phyloP scores from a whole-genome alignment of 2,113 vertebrate genomes.

The Anguilla japonica region DNA sequence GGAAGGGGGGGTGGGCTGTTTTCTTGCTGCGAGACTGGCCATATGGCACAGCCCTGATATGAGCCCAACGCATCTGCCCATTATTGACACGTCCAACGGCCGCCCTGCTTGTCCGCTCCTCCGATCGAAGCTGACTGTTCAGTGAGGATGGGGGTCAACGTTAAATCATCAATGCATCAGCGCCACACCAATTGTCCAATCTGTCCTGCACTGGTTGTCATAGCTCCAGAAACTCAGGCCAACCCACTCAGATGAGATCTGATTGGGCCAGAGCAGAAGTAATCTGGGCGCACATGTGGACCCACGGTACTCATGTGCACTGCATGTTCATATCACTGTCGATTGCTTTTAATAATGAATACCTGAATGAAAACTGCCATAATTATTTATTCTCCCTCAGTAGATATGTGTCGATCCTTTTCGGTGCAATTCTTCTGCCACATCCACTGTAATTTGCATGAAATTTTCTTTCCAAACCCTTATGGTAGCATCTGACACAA shows the following conservation, averaged over 20 bases:
- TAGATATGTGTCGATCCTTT: neutral
- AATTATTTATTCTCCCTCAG: too few species aligned
- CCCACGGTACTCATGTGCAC: neutral
- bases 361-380: too few species aligned
- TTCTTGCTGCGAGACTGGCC: neutral
- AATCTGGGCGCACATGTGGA: neutral
- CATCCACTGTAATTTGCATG: neutral
- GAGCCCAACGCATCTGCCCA: conserved; percentile 52
- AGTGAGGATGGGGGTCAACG: neutral
- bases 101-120: conserved; percentile 29
- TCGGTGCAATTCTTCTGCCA: neutral
- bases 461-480: neutral
- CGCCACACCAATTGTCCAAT: neutral
- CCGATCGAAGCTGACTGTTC: neutral
- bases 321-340: too few species aligned
- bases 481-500: neutral
- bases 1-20: too few species aligned
- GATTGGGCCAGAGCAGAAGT: neutral
- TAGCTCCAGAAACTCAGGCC: neutral
- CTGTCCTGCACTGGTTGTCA: neutral
- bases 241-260: neutral
- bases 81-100: conserved; percentile 52
- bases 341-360: too few species aligned
- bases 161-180: neutral
- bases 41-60: neutral